Evolutionary conservation across 2,888 invertebrate genomes (phyloP), one percentile per base, ranked within the genome.

Genomic region (Phlogophora meticulosa): DNA sequence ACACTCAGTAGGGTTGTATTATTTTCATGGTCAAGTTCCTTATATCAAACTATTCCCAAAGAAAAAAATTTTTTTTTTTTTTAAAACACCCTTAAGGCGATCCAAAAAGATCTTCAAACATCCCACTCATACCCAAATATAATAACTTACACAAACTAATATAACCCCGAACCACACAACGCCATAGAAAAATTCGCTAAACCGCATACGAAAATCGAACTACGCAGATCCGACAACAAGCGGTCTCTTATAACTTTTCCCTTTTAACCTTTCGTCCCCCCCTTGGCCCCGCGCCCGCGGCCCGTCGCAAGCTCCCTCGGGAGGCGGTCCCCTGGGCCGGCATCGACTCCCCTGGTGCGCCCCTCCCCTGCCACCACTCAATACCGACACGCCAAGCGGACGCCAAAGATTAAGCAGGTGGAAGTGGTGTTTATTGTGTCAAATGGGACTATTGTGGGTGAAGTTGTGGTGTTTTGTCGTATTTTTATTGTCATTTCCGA

Each of bases 191-290:
- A 84, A 86, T 81, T 85, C 85, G 85, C 82, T 81, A 90, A 89
- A 89, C 86, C 88, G 88, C 89, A 92, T 91, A 90, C 88, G 90
- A 88, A 91, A 92, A 93, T 91, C 93, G 93, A 92, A 90, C 89
- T 89, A 90, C 91, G 90, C 91, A 91, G 95, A 88, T 88, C 92
- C 91, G 91, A 92, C 93, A 93, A 94, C 94, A 93, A 94, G 93
- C 94, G 94, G 93, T 94, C 95, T 93, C 94, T 95, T 95, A 94
- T 94, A 94, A 95, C 94, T 95, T 95, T 94, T 94, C 94, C 95
- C 95, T 95, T 95, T 95, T 94, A 95, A 94, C 95, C 95, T 95
- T 95, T 94, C 92, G 90, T 88, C 90, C 89, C 87, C 52, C 87
- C 83, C 82, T 73, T 75, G 72, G 76, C 78, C 83, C 83, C 76